phyloP scores from a whole-genome alignment of 23 tunicate species.

The Aplidium turbinatum region DNA sequence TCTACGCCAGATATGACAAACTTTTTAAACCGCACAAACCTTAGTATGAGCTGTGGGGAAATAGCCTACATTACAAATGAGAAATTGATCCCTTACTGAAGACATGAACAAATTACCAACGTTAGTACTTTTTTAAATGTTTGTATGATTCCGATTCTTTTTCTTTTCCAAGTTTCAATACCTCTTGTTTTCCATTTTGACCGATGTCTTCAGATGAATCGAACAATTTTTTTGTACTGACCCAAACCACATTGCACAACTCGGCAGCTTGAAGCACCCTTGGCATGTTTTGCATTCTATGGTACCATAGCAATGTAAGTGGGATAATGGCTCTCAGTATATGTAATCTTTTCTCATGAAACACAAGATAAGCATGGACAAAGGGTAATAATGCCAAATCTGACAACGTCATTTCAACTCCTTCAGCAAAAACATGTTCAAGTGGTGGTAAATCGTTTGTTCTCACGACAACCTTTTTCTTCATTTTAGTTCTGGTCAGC shows the following conservation, averaged over 20 bases:
- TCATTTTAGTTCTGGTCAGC: background rate
- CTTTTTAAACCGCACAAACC: background rate
- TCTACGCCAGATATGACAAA: background rate
- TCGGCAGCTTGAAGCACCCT: conserved; percentile 31
- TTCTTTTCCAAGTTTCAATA: conserved; percentile 23
- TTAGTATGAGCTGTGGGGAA: too few species aligned
- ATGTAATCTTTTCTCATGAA: background rate
- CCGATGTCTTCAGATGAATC: background rate
- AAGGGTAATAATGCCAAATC: conserved; percentile 82
- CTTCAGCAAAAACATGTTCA: conserved; percentile 93
- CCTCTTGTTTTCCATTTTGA: conserved; percentile 41
- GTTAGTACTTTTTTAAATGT: conserved; percentile 8
- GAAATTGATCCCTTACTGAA: too few species aligned
- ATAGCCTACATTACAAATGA: too few species aligned
- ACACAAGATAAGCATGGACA: conserved; percentile 48
- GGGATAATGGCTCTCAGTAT: conserved; percentile 29
- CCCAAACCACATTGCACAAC: conserved; percentile 27
- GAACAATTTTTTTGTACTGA: background rate
- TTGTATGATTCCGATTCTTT: background rate
- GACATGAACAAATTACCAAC: background rate
- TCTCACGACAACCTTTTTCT: conserved; percentile 31
- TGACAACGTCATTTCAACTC: conserved; percentile 74
- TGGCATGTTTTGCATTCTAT: conserved; percentile 25
- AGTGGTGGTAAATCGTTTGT: conserved; percentile 89
- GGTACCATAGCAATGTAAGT: conserved; percentile 62